These are phyloP conservation scores for Rugalucina vietnamica DNA, from an alignment of 2,888 invertebrate species.

Conservation along the genomic window DNA sequence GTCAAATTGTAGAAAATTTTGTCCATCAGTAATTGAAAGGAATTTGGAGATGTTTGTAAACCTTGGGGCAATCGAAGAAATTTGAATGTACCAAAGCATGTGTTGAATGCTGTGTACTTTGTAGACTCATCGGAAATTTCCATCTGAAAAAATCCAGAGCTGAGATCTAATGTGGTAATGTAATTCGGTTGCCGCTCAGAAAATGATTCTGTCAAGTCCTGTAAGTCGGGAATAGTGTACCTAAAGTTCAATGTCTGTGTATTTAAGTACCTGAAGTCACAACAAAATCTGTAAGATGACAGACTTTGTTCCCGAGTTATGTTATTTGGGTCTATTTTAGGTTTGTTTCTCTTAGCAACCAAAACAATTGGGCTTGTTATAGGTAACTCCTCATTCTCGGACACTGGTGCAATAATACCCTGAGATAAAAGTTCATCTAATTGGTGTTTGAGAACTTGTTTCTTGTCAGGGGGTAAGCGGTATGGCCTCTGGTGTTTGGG, in stretches of 20 bases:
- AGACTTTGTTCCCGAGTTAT: too few relatives aligned
- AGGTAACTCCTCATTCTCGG: slow-evolving; percentile 35
- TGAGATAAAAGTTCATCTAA: too few relatives aligned
- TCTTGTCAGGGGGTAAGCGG: too few relatives aligned
- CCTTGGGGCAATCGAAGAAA: slow-evolving; percentile 37
- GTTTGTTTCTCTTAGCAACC: slow-evolving; percentile 7
- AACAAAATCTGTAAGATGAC: slow-evolving; percentile 27
- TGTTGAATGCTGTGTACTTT: slow-evolving; percentile 32
- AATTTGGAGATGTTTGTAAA: slow-evolving; percentile 33
- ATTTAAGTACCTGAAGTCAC: slow-evolving; percentile 33
- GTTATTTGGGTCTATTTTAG: background rate
- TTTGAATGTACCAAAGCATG: slow-evolving; percentile 32
- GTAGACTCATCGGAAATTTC: slow-evolving; percentile 15
- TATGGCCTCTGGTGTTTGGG: slow-evolving; percentile 1
- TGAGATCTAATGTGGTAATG: slow-evolving; percentile 9
- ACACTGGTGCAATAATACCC: too few relatives aligned
- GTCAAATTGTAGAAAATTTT: slow-evolving; percentile 29
- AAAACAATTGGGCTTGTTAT: slow-evolving; percentile 22
- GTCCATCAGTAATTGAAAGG: slow-evolving; percentile 47
- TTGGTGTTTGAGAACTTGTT: too few relatives aligned
- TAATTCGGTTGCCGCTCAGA: slow-evolving; percentile 32
- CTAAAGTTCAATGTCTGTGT: slow-evolving; percentile 28
- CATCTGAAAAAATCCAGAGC: slow-evolving; percentile 44
- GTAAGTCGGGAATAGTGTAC: slow-evolving; percentile 38
- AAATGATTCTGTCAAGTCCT: slow-evolving; percentile 43